Base-by-base conservation (phyloP, 1,140 invertebrate genomes). In the Rhizoglyphus robini region DNA sequence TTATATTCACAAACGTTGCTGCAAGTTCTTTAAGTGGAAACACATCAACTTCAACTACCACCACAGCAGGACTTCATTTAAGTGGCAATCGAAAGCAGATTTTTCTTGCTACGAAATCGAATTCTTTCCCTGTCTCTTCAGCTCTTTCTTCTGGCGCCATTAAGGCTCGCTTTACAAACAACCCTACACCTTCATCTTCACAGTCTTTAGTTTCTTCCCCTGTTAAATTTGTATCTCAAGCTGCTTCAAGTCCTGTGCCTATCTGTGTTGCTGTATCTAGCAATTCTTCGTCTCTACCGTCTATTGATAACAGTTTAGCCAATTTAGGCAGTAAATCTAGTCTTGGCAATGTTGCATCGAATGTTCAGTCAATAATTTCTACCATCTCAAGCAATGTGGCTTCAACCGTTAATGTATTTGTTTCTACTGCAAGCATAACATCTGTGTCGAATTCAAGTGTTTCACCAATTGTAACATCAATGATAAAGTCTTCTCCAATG, bases 61-160 rank as follows among this genome's bases (percentile, higher is more conserved):
- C 27, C 2, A 29, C 58, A 23, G 15, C 48, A 3, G 48, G 48
- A 13, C 20, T 51, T 60, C 58, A 60, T 15, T 34, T 46, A 27
- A 32, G 29, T 27, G 58, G 32, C 2, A 60, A 34, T 46, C 15
- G 58, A n/a, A 60, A 60, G 27, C 58, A 60, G 30, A 60, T 60
- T 11, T 60, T 60, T 46, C 29, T 60, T 11, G 58, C 58, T 2
- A 38, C 58, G 1, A 60, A 60, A 46, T 60, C 58, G 15, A 60
- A 60, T 46, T 60, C 58, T 23, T 60, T 60, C 36, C 58, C 58
- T 4, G 32, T 60, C 13, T 60, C 58, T 27, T 34, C 58, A 27
- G 58, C 58, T 2, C 15, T 34, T 27, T 60, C 58, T 13, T 13
- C 58, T 23, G 48, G 48, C 13, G 48, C 48, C 29, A 51, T 51